Percentiles rank a stretch among this genome's conserved stretches.
These are phyloP conservation scores for Griposia aprilina DNA, from an alignment of 2,888 invertebrate species.

Conservation along the genomic window DNA sequence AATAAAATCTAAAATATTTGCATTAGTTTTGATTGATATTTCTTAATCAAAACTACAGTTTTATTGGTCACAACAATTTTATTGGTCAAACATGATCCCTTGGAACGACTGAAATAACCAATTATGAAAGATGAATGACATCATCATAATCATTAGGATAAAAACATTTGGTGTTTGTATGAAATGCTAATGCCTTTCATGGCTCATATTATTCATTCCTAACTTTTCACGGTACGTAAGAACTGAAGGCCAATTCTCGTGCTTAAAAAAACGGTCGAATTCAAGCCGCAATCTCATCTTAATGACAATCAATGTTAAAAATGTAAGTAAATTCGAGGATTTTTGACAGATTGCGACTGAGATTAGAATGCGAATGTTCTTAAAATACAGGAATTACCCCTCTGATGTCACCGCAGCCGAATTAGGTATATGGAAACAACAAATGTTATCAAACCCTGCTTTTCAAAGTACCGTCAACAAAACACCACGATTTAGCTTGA, in stretches of 20 bases:
- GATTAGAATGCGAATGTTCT: too few relatives aligned
- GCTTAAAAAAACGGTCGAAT: not conserved
- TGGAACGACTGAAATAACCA: not conserved
- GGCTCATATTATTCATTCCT: not conserved
- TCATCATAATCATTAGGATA: not conserved
- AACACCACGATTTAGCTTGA: conserved; percentile 13
- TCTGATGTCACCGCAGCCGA: not conserved
- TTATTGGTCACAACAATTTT: not conserved
- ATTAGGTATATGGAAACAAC: not conserved
- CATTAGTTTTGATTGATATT: not conserved
- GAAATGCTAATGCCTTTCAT: not conserved
- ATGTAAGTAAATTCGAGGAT: not conserved
- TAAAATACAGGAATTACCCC: not conserved
- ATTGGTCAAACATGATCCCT: not conserved
- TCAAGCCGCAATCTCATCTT: not conserved
- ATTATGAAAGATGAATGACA: not conserved
- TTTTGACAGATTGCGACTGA: not conserved
- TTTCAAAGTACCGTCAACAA: conserved; percentile 14
- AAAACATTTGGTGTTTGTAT: not conserved
- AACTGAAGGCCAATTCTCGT: not conserved
- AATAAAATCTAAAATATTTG: not conserved
- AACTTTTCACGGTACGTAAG: not conserved
- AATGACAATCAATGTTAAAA: not conserved
- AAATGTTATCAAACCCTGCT: conserved; percentile 52
- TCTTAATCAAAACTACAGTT: not conserved